phyloP scores from a whole-genome alignment of 1,140 invertebrate species.

The Philotrypesis tridentata region DNA sequence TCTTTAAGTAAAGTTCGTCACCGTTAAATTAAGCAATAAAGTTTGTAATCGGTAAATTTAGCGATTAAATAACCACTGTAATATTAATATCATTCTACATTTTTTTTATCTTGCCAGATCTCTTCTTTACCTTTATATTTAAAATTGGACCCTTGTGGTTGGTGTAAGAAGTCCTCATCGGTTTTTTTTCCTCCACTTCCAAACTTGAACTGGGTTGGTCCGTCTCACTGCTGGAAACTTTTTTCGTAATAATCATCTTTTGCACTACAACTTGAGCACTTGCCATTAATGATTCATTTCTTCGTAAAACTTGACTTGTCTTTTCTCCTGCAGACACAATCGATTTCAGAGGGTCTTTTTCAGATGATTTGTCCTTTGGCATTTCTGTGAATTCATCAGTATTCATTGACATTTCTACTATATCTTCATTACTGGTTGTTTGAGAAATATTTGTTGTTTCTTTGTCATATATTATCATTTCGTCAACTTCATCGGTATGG shows the following conservation, averaged over 20 bases:
- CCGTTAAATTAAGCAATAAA: constrained; percentile 37
- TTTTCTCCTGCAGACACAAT: background rate
- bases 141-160: constrained; percentile 71
- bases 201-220: constrained; percentile 34
- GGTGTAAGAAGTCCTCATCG: constrained; percentile 57
- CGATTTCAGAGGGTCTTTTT: background rate
- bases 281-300: constrained; percentile 18
- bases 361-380: background rate
- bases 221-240: background rate
- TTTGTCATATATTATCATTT: background rate
- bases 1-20: constrained; percentile 27
- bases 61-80: constrained; percentile 18
- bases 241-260: constrained; percentile 41
- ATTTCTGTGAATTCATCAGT: background rate
- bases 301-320: background rate
- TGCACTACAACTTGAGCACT: constrained; percentile 44
- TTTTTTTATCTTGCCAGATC: constrained; percentile 23
- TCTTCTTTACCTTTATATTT: constrained; percentile 70
- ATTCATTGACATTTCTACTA: background rate
- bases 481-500: background rate
- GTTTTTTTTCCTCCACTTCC: constrained; percentile 26
- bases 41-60: constrained; percentile 38
- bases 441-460: background rate
- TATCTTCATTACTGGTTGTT: background rate
- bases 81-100: constrained; percentile 1